Evolutionary conservation across 1,140 invertebrate species (phyloP), one percentile per base, ranked within the genome.

Genomic region (Lepidurus packardi): DNA sequence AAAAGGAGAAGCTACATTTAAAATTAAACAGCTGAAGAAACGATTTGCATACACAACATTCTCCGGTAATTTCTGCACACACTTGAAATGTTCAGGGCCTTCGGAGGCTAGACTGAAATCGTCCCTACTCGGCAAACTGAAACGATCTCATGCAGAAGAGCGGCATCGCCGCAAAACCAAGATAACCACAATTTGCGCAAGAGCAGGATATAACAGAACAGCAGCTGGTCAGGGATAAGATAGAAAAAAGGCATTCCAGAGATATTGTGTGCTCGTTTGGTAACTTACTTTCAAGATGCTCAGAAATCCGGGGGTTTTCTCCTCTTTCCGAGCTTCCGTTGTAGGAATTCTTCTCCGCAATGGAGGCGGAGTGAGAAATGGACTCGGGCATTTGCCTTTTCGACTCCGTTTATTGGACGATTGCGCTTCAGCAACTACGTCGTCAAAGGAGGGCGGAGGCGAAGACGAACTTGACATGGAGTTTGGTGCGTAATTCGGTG

Each of bases 151-250:
- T 21, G 53, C 53, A 7, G 21, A 65, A 65, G 53, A 65, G 6
- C 53, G 16, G 16, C 16, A 65, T 21, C 16, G n/a, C 53, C 13
- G 6, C 9, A 65, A 65, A 65, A 65, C 16, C 13, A 7, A 65
- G 13, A 65, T 21, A 21, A 65, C 53, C 53, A 65, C 16, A 65
- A n/a, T n/a, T 65, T 65, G 53, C 53, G 53, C 53, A 65, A 65
- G 53, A 65, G 8, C 13, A 21, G 16, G 53, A 65, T 16, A 13
- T 13, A 13, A 21, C 21, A 65, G 53, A 65, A 65, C 16, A 65
- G n/a, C 53, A 65, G 53, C 53, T 7, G 13, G 9, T 16, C 53
- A 16, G 53, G 53, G 21, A 16, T 1, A 65, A 65, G 7, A 9
- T 65, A 34, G 34, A 34, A 34, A 34, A 34, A 34, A 34, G 34